phyloP scores from a whole-genome alignment of 2,888 invertebrate species.

The Macaria notata region DNA sequence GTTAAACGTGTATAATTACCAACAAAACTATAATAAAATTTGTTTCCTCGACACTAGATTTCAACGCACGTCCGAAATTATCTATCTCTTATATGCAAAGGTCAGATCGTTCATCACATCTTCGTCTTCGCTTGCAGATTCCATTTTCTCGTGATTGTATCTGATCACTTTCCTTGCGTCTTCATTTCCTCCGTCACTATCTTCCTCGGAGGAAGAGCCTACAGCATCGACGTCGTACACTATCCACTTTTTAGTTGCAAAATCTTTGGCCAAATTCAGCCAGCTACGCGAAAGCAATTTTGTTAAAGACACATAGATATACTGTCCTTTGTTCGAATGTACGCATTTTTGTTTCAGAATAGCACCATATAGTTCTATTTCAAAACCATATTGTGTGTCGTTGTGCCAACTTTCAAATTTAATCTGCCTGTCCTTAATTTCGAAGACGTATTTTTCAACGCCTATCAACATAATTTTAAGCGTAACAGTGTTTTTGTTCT shows the following conservation, averaged over 20 bases:
- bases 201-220: constrained; percentile 61
- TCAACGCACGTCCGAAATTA: too few species aligned
- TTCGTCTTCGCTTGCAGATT: constrained; percentile 50
- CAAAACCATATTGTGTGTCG: constrained; percentile 56
- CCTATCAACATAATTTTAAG: constrained; percentile 64
- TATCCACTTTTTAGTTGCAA: constrained; percentile 58
- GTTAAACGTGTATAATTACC: too few species aligned
- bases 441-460: constrained; percentile 54
- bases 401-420: constrained; percentile 51
- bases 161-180: constrained; percentile 38
- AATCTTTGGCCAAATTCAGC: constrained; percentile 54
- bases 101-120: constrained; percentile 46
- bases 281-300: constrained; percentile 60
- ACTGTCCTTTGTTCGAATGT: constrained; percentile 63
- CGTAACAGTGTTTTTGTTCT: constrained; percentile 49
- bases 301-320: constrained; percentile 55
- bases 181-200: constrained; percentile 33
- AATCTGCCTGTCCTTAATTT: constrained; percentile 48
- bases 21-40: too few species aligned
- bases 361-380: constrained; percentile 65
- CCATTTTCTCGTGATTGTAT: constrained; percentile 36
- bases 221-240: constrained; percentile 62
- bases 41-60: too few species aligned
- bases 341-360: constrained; percentile 44
- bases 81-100: constrained; percentile 7